phyloP scores from a whole-genome alignment of 2,888 invertebrate genomes.

The Caenorhabditis becei region DNA sequence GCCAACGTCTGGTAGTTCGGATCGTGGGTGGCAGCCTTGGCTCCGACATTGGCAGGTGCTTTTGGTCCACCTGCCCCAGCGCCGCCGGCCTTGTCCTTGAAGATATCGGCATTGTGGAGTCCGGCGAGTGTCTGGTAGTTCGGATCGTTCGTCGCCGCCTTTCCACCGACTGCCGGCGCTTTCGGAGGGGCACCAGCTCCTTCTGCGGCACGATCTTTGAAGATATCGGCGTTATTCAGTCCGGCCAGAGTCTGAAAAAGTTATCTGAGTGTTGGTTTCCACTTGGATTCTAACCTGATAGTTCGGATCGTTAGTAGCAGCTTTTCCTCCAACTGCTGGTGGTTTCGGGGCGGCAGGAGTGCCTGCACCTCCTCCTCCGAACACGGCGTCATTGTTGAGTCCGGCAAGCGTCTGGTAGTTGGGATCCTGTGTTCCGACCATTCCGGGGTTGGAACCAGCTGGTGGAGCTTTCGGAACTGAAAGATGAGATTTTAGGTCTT shows the following conservation, averaged over 20 bases:
- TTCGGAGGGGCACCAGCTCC: background rate
- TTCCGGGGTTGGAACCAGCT: conserved; percentile 30
- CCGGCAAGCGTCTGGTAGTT: conserved; percentile 30
- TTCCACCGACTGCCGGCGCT: conserved; percentile 24
- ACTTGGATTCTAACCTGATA: conserved; percentile 22
- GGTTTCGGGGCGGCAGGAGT: conserved; percentile 17
- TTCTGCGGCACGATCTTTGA: conserved; percentile 6
- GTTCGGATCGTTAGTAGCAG: conserved; percentile 42
- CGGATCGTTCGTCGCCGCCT: conserved; percentile 33
- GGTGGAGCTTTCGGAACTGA: conserved; percentile 33
- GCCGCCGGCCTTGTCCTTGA: conserved; percentile 30
- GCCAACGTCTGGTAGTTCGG: conserved; percentile 56
- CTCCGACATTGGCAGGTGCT: conserved; percentile 10
- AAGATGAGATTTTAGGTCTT: no score
- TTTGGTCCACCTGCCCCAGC: conserved; percentile 11
- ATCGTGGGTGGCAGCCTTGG: conserved; percentile 28
- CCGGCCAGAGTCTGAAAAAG: conserved; percentile 35
- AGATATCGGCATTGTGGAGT: conserved; percentile 34
- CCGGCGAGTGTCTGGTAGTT: conserved; percentile 44
- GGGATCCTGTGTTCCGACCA: conserved; percentile 34
- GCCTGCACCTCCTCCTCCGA: background rate
- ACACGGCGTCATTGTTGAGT: conserved; percentile 20
- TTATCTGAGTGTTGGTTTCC: background rate
- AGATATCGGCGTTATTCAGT: conserved; percentile 29
- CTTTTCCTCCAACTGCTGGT: conserved; percentile 18